Base-by-base conservation (phyloP, 2,888 invertebrate genomes). In the Phasia obesa region DNA sequence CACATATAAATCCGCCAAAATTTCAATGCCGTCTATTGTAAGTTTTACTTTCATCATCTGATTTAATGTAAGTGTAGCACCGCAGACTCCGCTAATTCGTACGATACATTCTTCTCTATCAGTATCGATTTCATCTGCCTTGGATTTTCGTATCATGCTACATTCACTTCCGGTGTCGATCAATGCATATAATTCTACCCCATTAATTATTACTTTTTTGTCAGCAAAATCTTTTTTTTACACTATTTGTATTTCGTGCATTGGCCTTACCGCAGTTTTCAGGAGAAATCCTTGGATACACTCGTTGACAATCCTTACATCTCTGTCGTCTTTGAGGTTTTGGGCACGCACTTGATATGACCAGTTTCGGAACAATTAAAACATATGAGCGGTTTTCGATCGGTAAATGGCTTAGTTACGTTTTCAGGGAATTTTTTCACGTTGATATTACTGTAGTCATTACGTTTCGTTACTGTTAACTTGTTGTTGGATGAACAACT, bases 331-430 rank as follows among this genome's bases (percentile, higher is more conserved):
- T n/a, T 47, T 27, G 27, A 0, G 71, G 17, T 49, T 60, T 49
- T n/a, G 44, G 42, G 23, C 17, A 44, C 6, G 17, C 44, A 44
- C 17, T 17, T 0, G 51, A 49, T 49, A 49, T 49, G 44, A 0
- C 47, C 65, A 2, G 17, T 13, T 59, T 65, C 75, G 4, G 57
- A 42, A 15, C 75, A 75, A 53, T 67, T 75, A 21, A 53, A 75
- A 21, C 74, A 75, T 1, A 44, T 7, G 15, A 21, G 23, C 57
- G 5, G 1, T 13, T 65, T 1, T 27, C 4, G 15, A 21, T 25
- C 57, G 5, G 1, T 13, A 4, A n/a, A 13, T 4, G 15, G 15
- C 44, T 44, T 44, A n/a, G 17, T 21, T 44, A 13, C 17, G 17
- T 60, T 44, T 55, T 35, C 27, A 17, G 51, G 6, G 31, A 31